These are phyloP conservation scores for Elephas maximus DNA, from an alignment of 2,113 vertebrate genomes.

Conservation along the genomic window DNA sequence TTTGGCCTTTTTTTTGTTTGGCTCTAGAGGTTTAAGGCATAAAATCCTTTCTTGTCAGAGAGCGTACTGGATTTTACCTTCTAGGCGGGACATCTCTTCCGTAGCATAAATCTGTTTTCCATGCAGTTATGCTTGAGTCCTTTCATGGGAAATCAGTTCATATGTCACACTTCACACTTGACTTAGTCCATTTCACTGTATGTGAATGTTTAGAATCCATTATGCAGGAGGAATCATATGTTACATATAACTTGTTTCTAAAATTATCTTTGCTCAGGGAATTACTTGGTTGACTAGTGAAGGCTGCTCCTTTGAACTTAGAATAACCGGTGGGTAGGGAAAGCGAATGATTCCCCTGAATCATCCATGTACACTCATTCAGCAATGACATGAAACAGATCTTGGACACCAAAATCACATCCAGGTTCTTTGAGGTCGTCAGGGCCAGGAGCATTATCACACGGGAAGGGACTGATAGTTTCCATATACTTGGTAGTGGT, in stretches of 20 bases:
- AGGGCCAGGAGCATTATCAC: background rate
- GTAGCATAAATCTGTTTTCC: conserved; percentile 65
- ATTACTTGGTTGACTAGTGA: conserved; percentile 77
- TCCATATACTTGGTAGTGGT: background rate
- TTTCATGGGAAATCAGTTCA: conserved; percentile 77
- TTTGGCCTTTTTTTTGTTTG: conserved; percentile 63
- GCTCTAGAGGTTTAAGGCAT: background rate
- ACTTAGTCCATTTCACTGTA: conserved; percentile 72
- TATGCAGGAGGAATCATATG: conserved; percentile 67
- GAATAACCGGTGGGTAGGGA: conserved; percentile 31
- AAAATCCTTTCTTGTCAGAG: conserved; percentile 38
- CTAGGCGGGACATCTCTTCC: conserved; percentile 29
- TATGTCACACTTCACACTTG: conserved; percentile 77
- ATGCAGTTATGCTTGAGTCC: conserved; percentile 42
- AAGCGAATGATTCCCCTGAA: background rate
- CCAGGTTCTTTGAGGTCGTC: background rate
- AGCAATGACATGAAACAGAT: background rate
- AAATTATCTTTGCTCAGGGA: conserved; percentile 80
- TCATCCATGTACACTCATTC: background rate
- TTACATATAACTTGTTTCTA: conserved; percentile 75
- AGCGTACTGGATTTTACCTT: background rate
- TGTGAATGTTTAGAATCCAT: conserved; percentile 80
- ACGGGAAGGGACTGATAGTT: background rate
- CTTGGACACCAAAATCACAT: background rate
- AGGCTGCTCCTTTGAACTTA: conserved; percentile 64